Percentiles rank a stretch among this genome's conserved stretches.
Conservation (phyloP, 2,797 vertebrate species). For the Hybognathus amarus region DNA sequence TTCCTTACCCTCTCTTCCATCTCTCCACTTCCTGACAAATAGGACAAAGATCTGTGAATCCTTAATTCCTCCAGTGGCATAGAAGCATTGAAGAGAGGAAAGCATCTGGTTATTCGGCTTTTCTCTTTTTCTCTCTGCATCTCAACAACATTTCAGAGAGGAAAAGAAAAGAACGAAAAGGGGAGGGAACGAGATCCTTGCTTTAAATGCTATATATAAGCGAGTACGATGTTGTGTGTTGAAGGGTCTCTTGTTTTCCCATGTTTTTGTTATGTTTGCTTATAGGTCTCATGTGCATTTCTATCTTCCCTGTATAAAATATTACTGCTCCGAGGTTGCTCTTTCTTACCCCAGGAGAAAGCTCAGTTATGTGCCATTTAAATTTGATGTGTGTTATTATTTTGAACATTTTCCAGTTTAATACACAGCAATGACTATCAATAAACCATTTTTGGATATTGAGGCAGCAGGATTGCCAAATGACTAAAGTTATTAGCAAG, state of each 20-base stretch:
- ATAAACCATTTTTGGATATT: neutral
- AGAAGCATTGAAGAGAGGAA: slow-evolving; percentile 75
- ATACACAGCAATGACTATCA: neutral
- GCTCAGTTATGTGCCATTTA: neutral
- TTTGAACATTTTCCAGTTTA: neutral
- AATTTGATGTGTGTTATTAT: neutral
- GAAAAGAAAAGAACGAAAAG: slow-evolving; percentile 17
- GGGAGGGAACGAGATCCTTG: slow-evolving; percentile 63
- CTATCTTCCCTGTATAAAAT: neutral
- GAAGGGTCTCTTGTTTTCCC: slow-evolving; percentile 57
- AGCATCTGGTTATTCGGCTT: slow-evolving; percentile 69
- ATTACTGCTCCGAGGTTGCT: neutral
- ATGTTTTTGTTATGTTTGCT: slow-evolving; percentile 51
- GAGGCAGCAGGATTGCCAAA: too few relatives aligned
- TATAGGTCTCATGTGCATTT: slow-evolving; percentile 7
- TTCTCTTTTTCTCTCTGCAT: slow-evolving; percentile 55
- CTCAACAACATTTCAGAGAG: slow-evolving; percentile 53
- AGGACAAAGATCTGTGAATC: slow-evolving; percentile 71
- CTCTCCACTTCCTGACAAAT: slow-evolving; percentile 36
- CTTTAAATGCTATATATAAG: slow-evolving; percentile 53
- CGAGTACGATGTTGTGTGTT: slow-evolving; percentile 66
- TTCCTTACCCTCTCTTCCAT: slow-evolving; percentile 54
- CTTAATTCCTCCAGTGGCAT: slow-evolving; percentile 76
- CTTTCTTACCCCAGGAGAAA: neutral
- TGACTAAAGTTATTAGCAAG: too few relatives aligned